Evolutionary conservation across 2,797 vertebrate genomes (phyloP).

Genomic region (Aplochiton taeniatus): DNA sequence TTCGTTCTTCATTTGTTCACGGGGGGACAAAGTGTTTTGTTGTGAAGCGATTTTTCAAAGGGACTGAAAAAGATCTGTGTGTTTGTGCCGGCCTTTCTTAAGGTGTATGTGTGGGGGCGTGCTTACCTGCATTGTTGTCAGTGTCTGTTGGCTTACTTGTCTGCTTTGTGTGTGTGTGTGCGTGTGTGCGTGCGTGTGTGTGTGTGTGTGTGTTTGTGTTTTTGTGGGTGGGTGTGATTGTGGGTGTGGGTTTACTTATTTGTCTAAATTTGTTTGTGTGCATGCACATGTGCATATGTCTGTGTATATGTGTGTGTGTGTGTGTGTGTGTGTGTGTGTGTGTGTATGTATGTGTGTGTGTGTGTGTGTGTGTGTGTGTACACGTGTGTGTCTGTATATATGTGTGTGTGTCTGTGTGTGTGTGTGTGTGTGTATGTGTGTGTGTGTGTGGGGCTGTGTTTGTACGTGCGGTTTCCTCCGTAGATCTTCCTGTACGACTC

Average conservation of each 20-base stretch:
- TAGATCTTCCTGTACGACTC: slow-evolving; percentile 41
- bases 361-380: background rate
- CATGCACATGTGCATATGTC: background rate
- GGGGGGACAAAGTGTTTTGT: no score
- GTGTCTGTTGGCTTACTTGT: no score
- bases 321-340: slow-evolving; percentile 6
- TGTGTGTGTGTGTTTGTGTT: no score
- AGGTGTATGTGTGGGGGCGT: background rate
- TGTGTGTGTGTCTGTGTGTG: background rate
- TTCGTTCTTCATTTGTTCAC: no score
- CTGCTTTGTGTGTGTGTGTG: no score
- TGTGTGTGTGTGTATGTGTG: slow-evolving; percentile 5
- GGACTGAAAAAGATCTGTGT: no score
- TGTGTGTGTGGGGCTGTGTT: background rate
- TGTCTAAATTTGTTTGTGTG: no score
- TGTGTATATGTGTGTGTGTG: background rate
- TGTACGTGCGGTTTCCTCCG: background rate
- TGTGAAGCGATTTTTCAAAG: no score
- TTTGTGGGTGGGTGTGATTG: no score
- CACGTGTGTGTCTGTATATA: background rate
- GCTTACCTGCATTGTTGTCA: no score
- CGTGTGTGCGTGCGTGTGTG: no score
- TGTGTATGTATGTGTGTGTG: background rate
- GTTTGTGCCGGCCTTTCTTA: background rate
- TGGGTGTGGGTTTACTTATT: no score